phyloP scores from a whole-genome alignment of 1,140 invertebrate genomes.

The Himalopsyche phryganea region DNA sequence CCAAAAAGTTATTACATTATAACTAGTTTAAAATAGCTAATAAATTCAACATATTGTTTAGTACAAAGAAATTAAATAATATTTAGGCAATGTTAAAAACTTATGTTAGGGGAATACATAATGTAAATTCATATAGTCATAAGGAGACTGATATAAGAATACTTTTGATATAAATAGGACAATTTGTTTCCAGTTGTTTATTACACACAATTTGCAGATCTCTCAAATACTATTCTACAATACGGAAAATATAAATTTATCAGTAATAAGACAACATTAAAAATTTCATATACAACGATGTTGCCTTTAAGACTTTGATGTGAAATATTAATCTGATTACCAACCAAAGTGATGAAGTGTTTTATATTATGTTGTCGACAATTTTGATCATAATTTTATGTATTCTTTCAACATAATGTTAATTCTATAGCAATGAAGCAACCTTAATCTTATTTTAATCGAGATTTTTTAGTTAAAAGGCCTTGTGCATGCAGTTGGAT shows the following conservation, averaged over 20 bases:
- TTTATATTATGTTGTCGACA: too few species aligned
- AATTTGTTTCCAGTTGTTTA: background rate
- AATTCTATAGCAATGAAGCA: background rate
- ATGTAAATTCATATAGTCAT: background rate
- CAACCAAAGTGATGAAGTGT: too few species aligned
- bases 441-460: background rate
- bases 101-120: slow-evolving; percentile 3
- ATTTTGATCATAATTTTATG: too few species aligned
- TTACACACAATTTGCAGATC: background rate
- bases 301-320: background rate
- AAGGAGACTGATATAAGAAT: background rate
- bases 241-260: background rate
- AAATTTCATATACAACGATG: background rate
- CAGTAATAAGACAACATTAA: background rate
- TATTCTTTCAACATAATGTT: too few species aligned
- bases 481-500: background rate
- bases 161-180: background rate
- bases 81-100: slow-evolving; percentile 2
- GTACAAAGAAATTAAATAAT: slow-evolving; percentile 3
- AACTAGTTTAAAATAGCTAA: background rate
- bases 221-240: background rate
- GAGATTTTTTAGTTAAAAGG: background rate
- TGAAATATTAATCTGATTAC: too few species aligned
- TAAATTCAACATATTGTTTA: background rate
- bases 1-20: background rate